Conservation (phyloP, 2,113 vertebrate genomes). For the Rhea americana region DNA sequence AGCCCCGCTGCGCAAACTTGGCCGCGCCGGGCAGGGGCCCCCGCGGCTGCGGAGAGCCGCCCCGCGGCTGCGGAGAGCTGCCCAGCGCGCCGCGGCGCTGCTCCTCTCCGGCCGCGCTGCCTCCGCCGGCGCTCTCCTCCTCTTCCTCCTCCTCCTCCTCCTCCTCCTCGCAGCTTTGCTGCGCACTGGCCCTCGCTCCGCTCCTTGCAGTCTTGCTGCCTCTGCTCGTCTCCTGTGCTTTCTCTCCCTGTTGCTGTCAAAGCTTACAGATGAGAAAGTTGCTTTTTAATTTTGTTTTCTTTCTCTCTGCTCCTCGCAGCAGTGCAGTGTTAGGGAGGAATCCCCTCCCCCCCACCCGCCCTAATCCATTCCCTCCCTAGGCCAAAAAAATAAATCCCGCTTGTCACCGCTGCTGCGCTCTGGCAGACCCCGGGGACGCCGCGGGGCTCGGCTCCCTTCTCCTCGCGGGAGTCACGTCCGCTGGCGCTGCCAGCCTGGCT, state of each 20-base stretch:
- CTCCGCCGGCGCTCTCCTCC: no score
- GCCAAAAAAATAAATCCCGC: neutral
- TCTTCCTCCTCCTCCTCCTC: slow-evolving; percentile 33
- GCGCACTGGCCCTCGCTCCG: neutral
- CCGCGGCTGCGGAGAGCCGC: neutral
- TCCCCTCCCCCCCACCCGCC: no score
- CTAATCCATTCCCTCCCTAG: no score
- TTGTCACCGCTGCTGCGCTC: no score
- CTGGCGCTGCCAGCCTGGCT: no score
- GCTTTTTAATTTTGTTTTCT: neutral
- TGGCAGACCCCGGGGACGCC: neutral
- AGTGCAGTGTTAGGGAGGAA: neutral
- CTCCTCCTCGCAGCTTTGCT: neutral
- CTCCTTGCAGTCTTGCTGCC: neutral
- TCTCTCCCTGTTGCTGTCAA: neutral
- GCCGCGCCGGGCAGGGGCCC: slow-evolving; percentile 37
- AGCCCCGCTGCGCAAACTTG: slow-evolving; percentile 48
- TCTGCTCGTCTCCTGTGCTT: neutral
- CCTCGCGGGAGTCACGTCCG: no score
- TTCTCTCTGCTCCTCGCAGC: neutral
- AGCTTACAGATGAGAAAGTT: neutral
- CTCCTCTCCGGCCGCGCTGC: no score
- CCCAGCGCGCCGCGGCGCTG: no score
- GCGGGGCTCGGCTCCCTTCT: neutral
- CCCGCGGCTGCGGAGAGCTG: neutral